A percentile compares a stretch with the other conserved stretches of the same genome.
phyloP scores from a whole-genome alignment of 2,888 invertebrate genomes.

The Microplitis manilae region DNA sequence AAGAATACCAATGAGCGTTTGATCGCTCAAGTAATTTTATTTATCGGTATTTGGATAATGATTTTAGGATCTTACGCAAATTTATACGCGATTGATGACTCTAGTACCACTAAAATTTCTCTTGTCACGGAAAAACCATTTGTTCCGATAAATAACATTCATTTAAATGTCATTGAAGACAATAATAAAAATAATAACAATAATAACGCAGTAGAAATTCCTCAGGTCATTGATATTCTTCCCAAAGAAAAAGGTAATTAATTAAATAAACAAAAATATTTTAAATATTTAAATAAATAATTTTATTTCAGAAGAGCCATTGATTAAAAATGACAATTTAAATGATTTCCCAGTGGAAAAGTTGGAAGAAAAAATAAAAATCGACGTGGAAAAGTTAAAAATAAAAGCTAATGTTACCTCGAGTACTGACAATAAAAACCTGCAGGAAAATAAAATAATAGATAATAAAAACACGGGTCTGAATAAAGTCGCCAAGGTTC shows the following conservation, averaged over 20 bases:
- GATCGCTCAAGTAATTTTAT: slow-evolving; percentile 87
- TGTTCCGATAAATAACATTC: slow-evolving; percentile 62
- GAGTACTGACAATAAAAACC: slow-evolving; percentile 29
- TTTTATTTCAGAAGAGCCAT: background rate
- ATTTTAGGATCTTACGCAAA: slow-evolving; percentile 93
- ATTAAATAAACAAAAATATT: slow-evolving; percentile 12
- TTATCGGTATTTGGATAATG: slow-evolving; percentile 89
- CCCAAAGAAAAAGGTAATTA: slow-evolving; percentile 54
- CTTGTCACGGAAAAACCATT: slow-evolving; percentile 59
- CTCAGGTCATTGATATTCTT: slow-evolving; percentile 47
- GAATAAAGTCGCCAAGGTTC: slow-evolving; percentile 41
- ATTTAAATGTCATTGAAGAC: slow-evolving; percentile 48
- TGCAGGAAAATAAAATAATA: slow-evolving; percentile 26
- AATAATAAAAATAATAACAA: slow-evolving; percentile 50
- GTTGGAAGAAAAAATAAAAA: background rate
- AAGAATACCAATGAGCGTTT: slow-evolving; percentile 88
- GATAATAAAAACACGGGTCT: slow-evolving; percentile 64
- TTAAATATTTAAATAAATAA: slow-evolving; percentile 63
- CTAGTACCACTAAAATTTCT: slow-evolving; percentile 67
- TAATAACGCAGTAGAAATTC: slow-evolving; percentile 52
- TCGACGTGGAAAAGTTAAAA: no score
- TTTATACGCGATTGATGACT: slow-evolving; percentile 81
- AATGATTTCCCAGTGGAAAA: background rate
- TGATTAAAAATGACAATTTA: background rate
- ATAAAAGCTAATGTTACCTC: background rate